These are phyloP conservation scores for Bos javanicus DNA, from an alignment of 2,113 vertebrate species.

Conservation along the genomic window DNA sequence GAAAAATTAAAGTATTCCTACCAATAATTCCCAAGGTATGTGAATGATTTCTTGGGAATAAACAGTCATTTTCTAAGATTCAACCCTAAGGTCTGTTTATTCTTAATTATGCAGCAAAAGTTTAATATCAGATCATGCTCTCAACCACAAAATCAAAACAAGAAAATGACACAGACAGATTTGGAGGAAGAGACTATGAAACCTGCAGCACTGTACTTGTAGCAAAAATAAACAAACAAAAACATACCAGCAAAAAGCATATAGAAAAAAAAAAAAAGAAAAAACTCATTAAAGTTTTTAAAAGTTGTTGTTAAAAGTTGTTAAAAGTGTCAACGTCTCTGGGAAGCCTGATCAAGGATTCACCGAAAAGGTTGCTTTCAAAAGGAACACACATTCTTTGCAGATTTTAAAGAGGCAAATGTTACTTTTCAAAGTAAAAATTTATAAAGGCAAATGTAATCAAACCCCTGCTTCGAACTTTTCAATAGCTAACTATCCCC, in stretches of 20 bases:
- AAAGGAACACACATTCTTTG: not conserved
- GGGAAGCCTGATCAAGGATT: not conserved
- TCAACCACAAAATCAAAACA: slow-evolving; percentile 14
- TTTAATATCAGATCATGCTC: slow-evolving; percentile 1
- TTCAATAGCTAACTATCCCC: not conserved
- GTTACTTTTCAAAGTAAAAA: slow-evolving; percentile 23
- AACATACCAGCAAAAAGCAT: not conserved
- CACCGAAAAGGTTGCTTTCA: not conserved
- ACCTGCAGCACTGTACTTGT: not conserved
- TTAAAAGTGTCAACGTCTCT: not conserved
- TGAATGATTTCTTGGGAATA: slow-evolving; percentile 17
- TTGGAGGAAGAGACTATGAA: not conserved
- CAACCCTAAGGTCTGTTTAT: not conserved
- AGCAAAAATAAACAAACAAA: not conserved
- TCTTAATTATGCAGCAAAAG: not conserved
- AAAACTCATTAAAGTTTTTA: not conserved
- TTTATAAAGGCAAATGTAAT: slow-evolving; percentile 14
- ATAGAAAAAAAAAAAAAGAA: not conserved
- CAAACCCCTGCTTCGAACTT: not conserved
- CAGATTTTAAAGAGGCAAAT: slow-evolving; percentile 5
- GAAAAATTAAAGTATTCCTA: slow-evolving; percentile 26
- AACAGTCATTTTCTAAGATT: slow-evolving; percentile 8
- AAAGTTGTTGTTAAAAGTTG: not conserved
- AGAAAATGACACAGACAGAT: not conserved
- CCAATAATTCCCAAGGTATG: not conserved